These are phyloP conservation scores for Spinibarbus caldwelli DNA, from an alignment of 2,797 vertebrate genomes.

Conservation along the genomic window DNA sequence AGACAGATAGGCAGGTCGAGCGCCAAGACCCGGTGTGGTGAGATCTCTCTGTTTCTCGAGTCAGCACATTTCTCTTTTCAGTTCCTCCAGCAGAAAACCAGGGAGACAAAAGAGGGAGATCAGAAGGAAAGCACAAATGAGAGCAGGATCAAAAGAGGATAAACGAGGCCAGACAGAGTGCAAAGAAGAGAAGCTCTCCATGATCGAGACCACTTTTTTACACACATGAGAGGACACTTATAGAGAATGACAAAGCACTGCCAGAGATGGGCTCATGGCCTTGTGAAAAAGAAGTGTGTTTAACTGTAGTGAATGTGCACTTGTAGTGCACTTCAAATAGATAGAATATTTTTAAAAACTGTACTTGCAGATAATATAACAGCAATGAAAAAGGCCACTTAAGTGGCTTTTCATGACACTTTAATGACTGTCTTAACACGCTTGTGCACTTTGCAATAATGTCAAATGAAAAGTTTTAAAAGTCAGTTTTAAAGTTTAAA, in stretches of 20 bases:
- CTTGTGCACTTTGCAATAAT: too few species aligned
- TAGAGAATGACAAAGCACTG: neutral
- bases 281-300: neutral
- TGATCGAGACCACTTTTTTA: neutral
- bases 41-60: constrained; percentile 54
- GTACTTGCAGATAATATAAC: neutral
- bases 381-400: neutral
- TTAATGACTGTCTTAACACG: neutral
- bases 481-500: neutral
- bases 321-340: neutral
- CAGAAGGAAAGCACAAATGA: constrained; percentile 45
- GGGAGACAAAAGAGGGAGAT: constrained; percentile 52
- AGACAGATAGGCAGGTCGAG: constrained; percentile 33
- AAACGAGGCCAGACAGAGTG: constrained; percentile 31
- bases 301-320: neutral
- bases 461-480: too few species aligned
- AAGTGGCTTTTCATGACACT: neutral
- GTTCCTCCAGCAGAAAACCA: constrained; percentile 57
- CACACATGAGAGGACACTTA: constrained; percentile 12
- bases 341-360: neutral
- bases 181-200: constrained; percentile 20
- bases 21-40: constrained; percentile 41
- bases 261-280: neutral
- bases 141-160: constrained; percentile 52
- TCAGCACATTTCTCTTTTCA: constrained; percentile 77